Conservation (phyloP, 2,888 invertebrate species). For the Lydus trimaculatus region DNA sequence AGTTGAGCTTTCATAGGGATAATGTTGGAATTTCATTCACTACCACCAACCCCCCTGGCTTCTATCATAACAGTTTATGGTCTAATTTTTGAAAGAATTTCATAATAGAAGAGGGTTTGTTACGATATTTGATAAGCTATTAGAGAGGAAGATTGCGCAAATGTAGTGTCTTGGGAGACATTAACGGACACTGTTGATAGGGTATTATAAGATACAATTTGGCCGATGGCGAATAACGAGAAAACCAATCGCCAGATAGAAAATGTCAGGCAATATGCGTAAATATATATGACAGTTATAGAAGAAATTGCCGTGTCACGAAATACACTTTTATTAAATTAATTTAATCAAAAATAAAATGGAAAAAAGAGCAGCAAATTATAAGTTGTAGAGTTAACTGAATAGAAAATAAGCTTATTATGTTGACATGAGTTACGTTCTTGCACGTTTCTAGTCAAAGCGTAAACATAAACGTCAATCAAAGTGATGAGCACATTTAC, state of each 20-base stretch:
- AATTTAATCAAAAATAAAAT: background rate
- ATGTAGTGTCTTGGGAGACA: slow-evolving; percentile 16
- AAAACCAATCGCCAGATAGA: slow-evolving; percentile 9
- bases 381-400: background rate
- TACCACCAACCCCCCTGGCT: background rate
- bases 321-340: too few relatives aligned
- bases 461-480: slow-evolving; percentile 37
- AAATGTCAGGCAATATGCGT: background rate
- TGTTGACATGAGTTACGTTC: slow-evolving; percentile 15
- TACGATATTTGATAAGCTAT: slow-evolving; percentile 23
- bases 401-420: background rate
- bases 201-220: slow-evolving; percentile 16
- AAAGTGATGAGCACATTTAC: slow-evolving; percentile 25
- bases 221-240: background rate
- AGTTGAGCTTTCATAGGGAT: slow-evolving; percentile 7
- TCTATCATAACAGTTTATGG: background rate
- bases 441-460: slow-evolving; percentile 32
- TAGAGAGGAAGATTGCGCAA: slow-evolving; percentile 12
- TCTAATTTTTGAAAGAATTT: background rate
- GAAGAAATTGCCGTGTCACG: background rate
- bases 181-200: slow-evolving; percentile 11
- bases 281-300: background rate
- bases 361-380: background rate
- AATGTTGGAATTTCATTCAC: slow-evolving; percentile 12
- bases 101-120: slow-evolving; percentile 13